Conservation (phyloP, 1,140 invertebrate genomes). For the Megalopta genalis region DNA sequence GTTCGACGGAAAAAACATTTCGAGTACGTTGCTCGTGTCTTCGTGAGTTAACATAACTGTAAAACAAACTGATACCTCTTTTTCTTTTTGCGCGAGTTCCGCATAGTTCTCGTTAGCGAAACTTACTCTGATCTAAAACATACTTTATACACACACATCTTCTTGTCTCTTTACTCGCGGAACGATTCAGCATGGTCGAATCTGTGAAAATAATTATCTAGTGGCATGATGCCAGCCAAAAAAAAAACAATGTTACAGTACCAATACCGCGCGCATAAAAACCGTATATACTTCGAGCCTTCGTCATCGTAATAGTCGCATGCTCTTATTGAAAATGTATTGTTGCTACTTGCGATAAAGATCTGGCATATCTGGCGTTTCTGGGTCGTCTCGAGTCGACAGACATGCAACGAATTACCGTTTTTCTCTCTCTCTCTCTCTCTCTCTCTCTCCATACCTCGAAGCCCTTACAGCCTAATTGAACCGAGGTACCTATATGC, state of each 20-base stretch:
- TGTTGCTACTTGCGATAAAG: slow-evolving; percentile 36
- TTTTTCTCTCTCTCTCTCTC: slow-evolving; percentile 19
- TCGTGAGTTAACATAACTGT: neutral
- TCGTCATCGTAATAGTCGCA: neutral
- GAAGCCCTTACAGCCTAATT: slow-evolving; percentile 21
- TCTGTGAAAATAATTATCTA: slow-evolving; percentile 44
- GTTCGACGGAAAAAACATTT: neutral
- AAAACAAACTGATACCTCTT: slow-evolving; percentile 24
- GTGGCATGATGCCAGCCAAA: neutral
- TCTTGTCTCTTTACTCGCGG: neutral
- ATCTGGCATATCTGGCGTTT: slow-evolving; percentile 15
- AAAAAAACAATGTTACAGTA: neutral
- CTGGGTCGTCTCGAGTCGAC: slow-evolving; percentile 31
- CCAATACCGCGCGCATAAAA: neutral
- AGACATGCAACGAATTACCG: slow-evolving; percentile 15
- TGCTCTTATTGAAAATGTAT: slow-evolving; percentile 21
- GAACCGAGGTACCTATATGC: slow-evolving; percentile 16
- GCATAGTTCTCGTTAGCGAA: neutral
- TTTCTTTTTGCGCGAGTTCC: neutral
- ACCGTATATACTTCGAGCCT: neutral
- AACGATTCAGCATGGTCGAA: slow-evolving; percentile 2
- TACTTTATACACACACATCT: slow-evolving; percentile 5
- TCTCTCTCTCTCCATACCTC: slow-evolving; percentile 34
- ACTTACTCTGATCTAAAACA: slow-evolving; percentile 30
- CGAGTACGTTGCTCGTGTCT: neutral